Evolutionary conservation across 2,797 vertebrate species (phyloP).

Genomic region (Brotula barbata): DNA sequence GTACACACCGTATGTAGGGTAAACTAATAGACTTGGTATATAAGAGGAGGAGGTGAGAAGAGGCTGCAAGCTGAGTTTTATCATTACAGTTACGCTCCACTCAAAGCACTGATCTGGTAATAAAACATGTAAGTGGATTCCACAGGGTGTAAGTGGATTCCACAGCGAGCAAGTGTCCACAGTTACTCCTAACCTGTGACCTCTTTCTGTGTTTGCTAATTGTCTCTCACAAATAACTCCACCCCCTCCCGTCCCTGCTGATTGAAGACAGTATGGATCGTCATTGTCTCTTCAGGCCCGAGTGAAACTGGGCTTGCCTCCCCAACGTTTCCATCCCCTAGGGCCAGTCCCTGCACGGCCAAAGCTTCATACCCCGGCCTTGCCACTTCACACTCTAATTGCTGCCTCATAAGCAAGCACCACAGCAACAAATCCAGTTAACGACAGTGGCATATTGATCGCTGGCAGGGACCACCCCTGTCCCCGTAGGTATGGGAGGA

Average conservation of each 20-base stretch:
- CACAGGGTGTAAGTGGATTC: slow-evolving; percentile 65
- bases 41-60: slow-evolving; percentile 6
- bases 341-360: slow-evolving; percentile 50
- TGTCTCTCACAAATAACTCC: slow-evolving; percentile 66
- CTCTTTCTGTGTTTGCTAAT: slow-evolving; percentile 61
- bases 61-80: slow-evolving; percentile 18
- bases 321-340: slow-evolving; percentile 70
- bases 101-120: slow-evolving; percentile 43
- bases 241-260: slow-evolving; percentile 42
- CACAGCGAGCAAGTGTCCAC: slow-evolving; percentile 53
- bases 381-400: slow-evolving; percentile 78
- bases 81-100: slow-evolving; percentile 18
- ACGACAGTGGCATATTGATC: slow-evolving; percentile 80
- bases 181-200: slow-evolving; percentile 68
- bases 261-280: slow-evolving; percentile 74
- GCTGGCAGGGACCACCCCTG: slow-evolving; percentile 63
- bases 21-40: background rate
- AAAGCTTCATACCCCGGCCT: slow-evolving; percentile 63
- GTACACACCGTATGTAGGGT: background rate
- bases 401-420: slow-evolving; percentile 79
- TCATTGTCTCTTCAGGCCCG: slow-evolving; percentile 60
- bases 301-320: slow-evolving; percentile 71
- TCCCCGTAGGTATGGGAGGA: slow-evolving; percentile 68
- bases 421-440: slow-evolving; percentile 82
- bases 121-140: slow-evolving; percentile 68